Conservation (phyloP, 2,797 vertebrate genomes). For the Premnoplex brunnescens region DNA sequence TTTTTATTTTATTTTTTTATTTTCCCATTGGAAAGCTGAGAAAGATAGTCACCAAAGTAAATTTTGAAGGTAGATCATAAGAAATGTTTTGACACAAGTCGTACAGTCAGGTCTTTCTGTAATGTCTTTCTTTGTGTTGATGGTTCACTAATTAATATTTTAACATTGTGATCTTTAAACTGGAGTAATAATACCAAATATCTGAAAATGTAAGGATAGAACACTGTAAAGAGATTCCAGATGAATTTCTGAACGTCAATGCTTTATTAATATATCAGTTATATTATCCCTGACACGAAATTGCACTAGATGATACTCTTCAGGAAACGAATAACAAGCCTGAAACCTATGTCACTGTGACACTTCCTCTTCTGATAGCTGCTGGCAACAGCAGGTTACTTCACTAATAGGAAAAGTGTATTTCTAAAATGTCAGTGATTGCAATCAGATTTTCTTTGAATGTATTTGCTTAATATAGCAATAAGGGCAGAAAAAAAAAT, state of each 20-base stretch:
- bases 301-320: background rate
- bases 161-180: background rate
- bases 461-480: background rate
- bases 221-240: background rate
- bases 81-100: background rate
- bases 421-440: constrained; percentile 25
- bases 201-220: background rate
- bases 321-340: background rate
- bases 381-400: background rate
- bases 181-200: background rate
- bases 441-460: constrained; percentile 1
- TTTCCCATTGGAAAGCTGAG: background rate
- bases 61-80: background rate
- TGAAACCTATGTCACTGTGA: background rate
- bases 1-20: too few species aligned
- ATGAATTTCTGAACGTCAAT: background rate
- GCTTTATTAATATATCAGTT: background rate
- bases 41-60: background rate
- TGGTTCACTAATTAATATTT: background rate
- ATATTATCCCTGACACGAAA: background rate
- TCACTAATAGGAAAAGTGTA: background rate
- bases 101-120: background rate
- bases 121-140: background rate
- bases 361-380: background rate
- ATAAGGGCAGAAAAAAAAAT: background rate